A percentile compares a stretch with the other conserved stretches of the same genome.
These are phyloP conservation scores for Cyphomyrus discorhynchus DNA, from an alignment of 2,113 vertebrate genomes.

Conservation along the genomic window DNA sequence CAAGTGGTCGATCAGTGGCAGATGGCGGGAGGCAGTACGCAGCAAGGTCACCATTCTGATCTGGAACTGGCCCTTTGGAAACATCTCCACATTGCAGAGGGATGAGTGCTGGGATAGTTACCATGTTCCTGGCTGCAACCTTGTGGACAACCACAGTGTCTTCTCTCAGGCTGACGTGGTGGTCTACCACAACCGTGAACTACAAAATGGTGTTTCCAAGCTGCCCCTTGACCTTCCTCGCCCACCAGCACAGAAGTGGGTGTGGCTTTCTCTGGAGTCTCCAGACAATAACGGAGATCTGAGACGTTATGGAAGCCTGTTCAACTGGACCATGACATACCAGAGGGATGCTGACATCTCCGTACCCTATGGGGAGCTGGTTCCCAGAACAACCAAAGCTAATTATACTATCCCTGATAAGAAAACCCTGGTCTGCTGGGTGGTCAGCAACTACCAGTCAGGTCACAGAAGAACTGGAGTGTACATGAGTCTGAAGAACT, in stretches of 20 bases:
- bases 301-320: conserved; percentile 48
- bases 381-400: conserved; percentile 14
- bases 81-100: conserved; percentile 42
- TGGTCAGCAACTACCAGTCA: not conserved
- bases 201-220: too few species aligned
- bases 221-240: too few species aligned
- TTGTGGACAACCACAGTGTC: conserved; percentile 49
- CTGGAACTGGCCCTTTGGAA: conserved; percentile 75
- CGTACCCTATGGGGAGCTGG: conserved; percentile 38
- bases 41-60: conserved; percentile 59
- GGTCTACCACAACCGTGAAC: too few species aligned
- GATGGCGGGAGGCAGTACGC: not conserved
- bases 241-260: too few species aligned
- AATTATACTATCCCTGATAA: conserved; percentile 23
- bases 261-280: too few species aligned
- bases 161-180: too few species aligned
- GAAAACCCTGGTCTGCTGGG: not conserved
- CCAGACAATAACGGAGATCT: conserved; percentile 53
- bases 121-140: conserved; percentile 50
- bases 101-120: conserved; percentile 54
- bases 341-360: conserved; percentile 71
- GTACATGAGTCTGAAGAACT: too few species aligned
- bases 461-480: too few species aligned
- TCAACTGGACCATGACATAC: conserved; percentile 87
- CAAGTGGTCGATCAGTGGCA: too few species aligned